Conservation (phyloP, 2,797 vertebrate genomes). For the Lagorchestes hirsutus region DNA sequence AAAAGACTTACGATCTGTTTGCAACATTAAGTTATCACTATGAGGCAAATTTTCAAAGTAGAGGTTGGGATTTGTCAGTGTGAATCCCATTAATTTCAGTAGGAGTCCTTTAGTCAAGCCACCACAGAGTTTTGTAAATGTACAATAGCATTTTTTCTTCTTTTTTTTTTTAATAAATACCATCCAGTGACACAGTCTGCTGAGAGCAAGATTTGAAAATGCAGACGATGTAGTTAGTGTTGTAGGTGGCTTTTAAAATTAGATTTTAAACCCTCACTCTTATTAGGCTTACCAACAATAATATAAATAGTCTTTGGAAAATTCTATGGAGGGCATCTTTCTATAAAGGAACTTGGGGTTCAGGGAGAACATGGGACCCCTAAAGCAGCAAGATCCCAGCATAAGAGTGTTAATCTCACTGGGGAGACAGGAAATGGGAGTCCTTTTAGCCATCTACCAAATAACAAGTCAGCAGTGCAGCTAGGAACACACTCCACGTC, state of each 20-base stretch:
- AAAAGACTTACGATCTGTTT: conserved; percentile 64
- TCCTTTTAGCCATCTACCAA: conserved; percentile 16
- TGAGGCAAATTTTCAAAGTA: conserved; percentile 76
- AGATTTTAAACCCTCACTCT: conserved; percentile 67
- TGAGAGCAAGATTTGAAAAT: conserved; percentile 70
- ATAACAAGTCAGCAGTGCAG: conserved; percentile 38
- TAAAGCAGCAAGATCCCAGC: conserved; percentile 52
- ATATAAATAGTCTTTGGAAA: conserved; percentile 63
- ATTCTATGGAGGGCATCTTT: conserved; percentile 64
- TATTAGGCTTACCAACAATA: conserved; percentile 67
- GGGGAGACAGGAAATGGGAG: conserved; percentile 8
- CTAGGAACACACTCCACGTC: conserved; percentile 44
- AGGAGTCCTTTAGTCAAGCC: conserved; percentile 61
- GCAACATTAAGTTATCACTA: conserved; percentile 70
- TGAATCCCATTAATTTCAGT: conserved; percentile 69
- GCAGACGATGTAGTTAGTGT: conserved; percentile 62
- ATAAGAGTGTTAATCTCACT: conserved; percentile 58
- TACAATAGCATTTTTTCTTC: conserved; percentile 9
- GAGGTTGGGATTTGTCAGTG: conserved; percentile 70
- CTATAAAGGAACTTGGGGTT: conserved; percentile 53
- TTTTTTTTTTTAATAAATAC: conserved; percentile 63
- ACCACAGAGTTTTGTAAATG: conserved; percentile 58
- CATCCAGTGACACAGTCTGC: conserved; percentile 42
- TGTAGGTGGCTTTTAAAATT: conserved; percentile 71
- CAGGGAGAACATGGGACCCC: conserved; percentile 49